Evolutionary conservation across 2,113 vertebrate species (phyloP), one percentile per base, ranked within the genome.

Genomic region (Oplegnathus fasciatus): DNA sequence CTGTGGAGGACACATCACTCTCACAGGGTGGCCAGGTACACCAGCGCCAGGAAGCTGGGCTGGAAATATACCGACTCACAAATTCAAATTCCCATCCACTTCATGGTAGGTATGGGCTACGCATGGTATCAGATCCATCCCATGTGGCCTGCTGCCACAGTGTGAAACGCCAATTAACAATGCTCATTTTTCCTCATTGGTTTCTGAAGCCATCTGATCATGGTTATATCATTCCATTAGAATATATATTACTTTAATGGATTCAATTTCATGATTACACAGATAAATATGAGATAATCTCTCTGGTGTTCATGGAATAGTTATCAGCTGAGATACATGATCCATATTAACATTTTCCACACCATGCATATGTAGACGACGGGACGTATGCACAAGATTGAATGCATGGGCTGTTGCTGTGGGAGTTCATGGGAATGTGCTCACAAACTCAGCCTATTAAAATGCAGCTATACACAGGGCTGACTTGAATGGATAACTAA

Each of bases 201-300:
- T 62, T 87, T 55, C 52, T 46, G n/a, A 84, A 80, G 58, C 79
- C 69, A 75, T 75, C 58, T 76, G 55, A 85, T 78, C 79, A 85
- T 9, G 9, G 62, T 69, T 75, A 75, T 71, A 72, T 83, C 8
- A 62, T 86, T 72, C 22, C 52, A 82, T 89, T 91, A 73, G 28
- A 88, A 86, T 72, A 83, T 69, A 83, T 84, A 75, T 85, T 75
- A 70, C 68, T 69, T 82, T 78, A 83, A 86, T 86, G 54, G 48
- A 88, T 87, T 85, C 6, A 85, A 89, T 88, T 89, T 84, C 54
- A 84, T 83, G 78, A 91, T 93, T 88, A 86, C 54, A 80, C 82
- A 68, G 75, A 88, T 92, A 87, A 83, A 87, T 85, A 87, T 84
- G 64, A 80, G 57, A 86, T 86, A 55, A 85, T 82, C 72, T 71